Evolutionary conservation across 2,113 vertebrate genomes (phyloP), one percentile per base, ranked within the genome.

Genomic region (Melanostigma gelatinosum): DNA sequence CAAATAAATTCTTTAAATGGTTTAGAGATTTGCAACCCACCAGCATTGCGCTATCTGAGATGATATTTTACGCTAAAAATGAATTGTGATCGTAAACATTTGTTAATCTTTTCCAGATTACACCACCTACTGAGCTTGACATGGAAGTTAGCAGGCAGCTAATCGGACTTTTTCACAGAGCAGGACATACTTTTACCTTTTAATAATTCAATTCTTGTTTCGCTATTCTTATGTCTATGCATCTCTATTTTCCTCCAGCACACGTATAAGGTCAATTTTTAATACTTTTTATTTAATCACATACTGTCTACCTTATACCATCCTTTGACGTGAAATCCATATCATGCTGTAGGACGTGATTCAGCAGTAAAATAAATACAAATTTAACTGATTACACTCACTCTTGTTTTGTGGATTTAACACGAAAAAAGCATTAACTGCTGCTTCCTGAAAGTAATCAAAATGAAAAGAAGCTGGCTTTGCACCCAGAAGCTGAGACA

Each of bases 71-170:
- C 9, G 81, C 68, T 61, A 13, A 79, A 36, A 89, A 78, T 72
- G 57, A 88, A 89, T 87, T 84, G 84, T 55, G 70, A 75, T 92
- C 77, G 71, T 54, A 83, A 82, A 86, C 79, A 92, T 90, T 86
- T 88, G 85, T 86, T 89, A 42, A 83, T 88, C 64, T 83, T 87
- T 83, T 87, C 75, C 87, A 88, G 82, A 80, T 80, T 69, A 67
- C 52, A 40, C 79, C 84, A 1, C 92, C 88, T 63, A 86, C 87
- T 83, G 90, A 83, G 80, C 77, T 80, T 63, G 76, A 89, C 88
- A 88, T 91, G 77, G 61, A 84, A 91, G 87, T 77, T 90, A 91
- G 92, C 91, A 68, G 89, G 92, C 38, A 73, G 87, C 77, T 82
- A 85, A 92, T 91, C 67, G 63, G 78, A 85, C 76, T 82, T 88